phyloP scores from a whole-genome alignment of 2,888 invertebrate species.

The Hypomecis punctinalis region DNA sequence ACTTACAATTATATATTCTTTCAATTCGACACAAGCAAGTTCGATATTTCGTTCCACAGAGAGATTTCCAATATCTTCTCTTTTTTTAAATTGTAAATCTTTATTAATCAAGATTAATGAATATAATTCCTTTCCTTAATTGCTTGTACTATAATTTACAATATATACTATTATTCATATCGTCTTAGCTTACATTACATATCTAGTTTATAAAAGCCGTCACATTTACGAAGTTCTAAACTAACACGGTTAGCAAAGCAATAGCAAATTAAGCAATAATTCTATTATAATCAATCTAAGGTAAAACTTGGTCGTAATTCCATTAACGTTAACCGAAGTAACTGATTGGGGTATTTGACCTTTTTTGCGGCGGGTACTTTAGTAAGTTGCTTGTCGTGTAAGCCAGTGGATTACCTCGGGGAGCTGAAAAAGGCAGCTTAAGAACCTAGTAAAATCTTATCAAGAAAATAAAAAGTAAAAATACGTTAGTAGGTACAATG shows the following conservation, averaged over 20 bases:
- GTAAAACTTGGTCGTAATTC: constrained; percentile 38
- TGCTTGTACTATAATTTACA: too few relatives aligned
- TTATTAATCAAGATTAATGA: too few relatives aligned
- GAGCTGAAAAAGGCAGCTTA: constrained; percentile 39
- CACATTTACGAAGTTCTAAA: constrained; percentile 17
- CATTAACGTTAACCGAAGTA: constrained; percentile 44
- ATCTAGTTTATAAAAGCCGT: not conserved
- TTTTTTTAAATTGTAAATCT: too few relatives aligned
- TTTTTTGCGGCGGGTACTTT: constrained; percentile 34
- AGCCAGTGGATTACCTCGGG: constrained; percentile 47
- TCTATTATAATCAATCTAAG: constrained; percentile 40
- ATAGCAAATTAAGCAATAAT: constrained; percentile 27
- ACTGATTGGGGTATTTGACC: constrained; percentile 51
- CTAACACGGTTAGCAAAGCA: constrained; percentile 29
- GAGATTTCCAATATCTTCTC: too few relatives aligned
- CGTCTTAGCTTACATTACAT: too few relatives aligned
- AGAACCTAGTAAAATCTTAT: constrained; percentile 41
- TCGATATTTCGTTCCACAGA: too few relatives aligned
- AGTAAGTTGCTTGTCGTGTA: constrained; percentile 48
- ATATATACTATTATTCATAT: too few relatives aligned
- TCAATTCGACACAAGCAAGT: too few relatives aligned
- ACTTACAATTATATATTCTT: too few relatives aligned
- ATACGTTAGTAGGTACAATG: constrained; percentile 11
- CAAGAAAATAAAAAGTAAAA: constrained; percentile 45
- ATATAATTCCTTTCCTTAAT: too few relatives aligned